Evolutionary conservation across 1,140 invertebrate species (phyloP), one percentile per base, ranked within the genome.

Genomic region (Armadillidium nasatum): DNA sequence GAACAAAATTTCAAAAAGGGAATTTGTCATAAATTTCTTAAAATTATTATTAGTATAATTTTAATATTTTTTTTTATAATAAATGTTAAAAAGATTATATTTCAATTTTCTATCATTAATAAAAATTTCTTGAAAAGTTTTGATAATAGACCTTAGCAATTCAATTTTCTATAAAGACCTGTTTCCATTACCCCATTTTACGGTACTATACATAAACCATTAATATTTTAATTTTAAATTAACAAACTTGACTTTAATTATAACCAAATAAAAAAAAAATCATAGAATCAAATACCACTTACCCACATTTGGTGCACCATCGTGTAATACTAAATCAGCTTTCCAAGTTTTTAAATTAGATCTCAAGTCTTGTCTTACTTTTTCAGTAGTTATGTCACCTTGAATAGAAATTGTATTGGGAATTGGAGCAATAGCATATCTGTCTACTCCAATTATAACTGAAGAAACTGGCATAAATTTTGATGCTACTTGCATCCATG

Each of bases 401-500:
- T 91, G 88, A 6, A 99, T 84, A 76, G 91, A 90, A 50, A 96
- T 94, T 82, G 94, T 96, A 46, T 95, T 95, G 0, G 92, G 90
- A 74, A 99, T 91, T 4, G 93, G 89, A 83, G 94, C 95, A 72
- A 99, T 99, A 0, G 97, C 94, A 81, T 92, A 97, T 81, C 99
- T 89, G 89, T 99, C 98, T 33, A 99, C 91, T 78, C 95, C 91
- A 73, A 99, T 88, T 7, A 99, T 93, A 66, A 99, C 87, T 83
- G 95, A 97, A 0, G 96, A 98, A 0, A 98, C 89, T 0, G 97
- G 97, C 94, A 99, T 99, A 85, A 97, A 95, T 84, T 99, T 91
- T 83, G 93, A 91, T 66, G 96, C 97, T n/a, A 99, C 97, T 87
- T 99, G 98, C 90, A 99, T 95, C 98, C 98, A 99, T 82, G 98